Evolutionary conservation across 2,797 vertebrate genomes (phyloP), one percentile per base, ranked within the genome.

Genomic region (Staurois parvus): DNA sequence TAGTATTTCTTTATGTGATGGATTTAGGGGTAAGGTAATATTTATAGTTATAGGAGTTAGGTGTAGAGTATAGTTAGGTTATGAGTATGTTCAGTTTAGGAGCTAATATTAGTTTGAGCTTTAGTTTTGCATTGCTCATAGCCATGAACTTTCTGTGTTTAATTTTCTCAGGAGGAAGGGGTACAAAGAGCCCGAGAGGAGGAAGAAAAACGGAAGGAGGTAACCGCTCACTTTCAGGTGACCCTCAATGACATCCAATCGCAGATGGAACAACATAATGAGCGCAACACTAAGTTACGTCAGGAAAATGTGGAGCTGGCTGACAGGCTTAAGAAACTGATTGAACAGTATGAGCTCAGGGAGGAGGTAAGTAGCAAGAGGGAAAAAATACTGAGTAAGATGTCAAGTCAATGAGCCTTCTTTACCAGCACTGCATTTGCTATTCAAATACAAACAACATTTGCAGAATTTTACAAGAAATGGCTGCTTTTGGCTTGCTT

Each of bases 241-340:
- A 99, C 98, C 0, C 95, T 99, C 88, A 97, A 98, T 0, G 97
- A 99, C 91, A 99, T 99, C 93, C 97, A 99, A 94, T 93, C 96
- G 30, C 98, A 99, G 94, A 99, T 99, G 97, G 98, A 99, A 88
- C 98, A 99, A 90, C 98, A 99, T 93, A 98, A 99, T 0, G 97
- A 99, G 90, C 94, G 96, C 4, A 99, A 99, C 21, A 94, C 96
- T 88, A 98, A 96, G 85, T 95, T 99, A 29, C 95, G 97, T 30
- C 97, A 99, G 81, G 98, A 99, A 93, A 99, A 99, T 91, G 95
- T 96, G 48, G 98, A 99, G 89, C 94, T 99, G 91, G 97, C 97
- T 0, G 97, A 99, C 89, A 94, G 98, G 85, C 96, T 99, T 29
- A 99, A 99, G 93, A 99, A 99, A 89, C 95, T 99, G 37, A 99